Conservation (phyloP, 2,888 invertebrate genomes). For the Epinotia bilunana region DNA sequence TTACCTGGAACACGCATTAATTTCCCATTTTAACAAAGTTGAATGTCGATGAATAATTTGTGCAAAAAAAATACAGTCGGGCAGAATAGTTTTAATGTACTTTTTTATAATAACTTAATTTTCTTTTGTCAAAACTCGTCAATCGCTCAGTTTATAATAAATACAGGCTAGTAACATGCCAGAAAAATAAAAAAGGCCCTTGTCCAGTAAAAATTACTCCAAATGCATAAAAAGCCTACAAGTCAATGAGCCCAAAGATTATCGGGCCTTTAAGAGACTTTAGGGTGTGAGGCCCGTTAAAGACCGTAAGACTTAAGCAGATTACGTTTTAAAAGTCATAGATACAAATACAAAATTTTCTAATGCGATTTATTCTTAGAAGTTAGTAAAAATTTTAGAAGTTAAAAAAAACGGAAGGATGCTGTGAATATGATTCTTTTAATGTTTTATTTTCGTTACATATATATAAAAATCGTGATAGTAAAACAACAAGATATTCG, state of each 20-base stretch:
- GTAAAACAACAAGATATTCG: too few relatives aligned
- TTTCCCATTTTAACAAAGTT: neutral
- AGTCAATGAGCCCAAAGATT: slow-evolving; percentile 1
- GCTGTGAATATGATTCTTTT: neutral
- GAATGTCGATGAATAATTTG: too few relatives aligned
- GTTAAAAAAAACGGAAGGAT: neutral
- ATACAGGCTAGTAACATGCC: neutral
- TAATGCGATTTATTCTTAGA: slow-evolving; percentile 1
- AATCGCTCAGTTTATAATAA: neutral
- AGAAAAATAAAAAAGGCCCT: neutral
- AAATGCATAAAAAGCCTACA: neutral
- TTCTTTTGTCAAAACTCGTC: neutral
- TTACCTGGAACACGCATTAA: neutral
- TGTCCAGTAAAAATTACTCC: neutral
- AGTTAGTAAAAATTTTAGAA: too few relatives aligned
- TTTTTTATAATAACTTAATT: neutral
- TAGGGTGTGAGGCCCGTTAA: neutral
- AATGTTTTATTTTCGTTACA: neutral
- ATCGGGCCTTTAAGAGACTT: slow-evolving; percentile 12
- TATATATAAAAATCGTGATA: too few relatives aligned
- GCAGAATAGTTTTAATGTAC: too few relatives aligned
- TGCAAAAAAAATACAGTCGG: too few relatives aligned
- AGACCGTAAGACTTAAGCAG: slow-evolving; percentile 9
- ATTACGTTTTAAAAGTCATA: slow-evolving; percentile 10
- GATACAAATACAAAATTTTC: neutral